phyloP scores from a whole-genome alignment of 2,113 vertebrate genomes.

The Setophaga coronata region DNA sequence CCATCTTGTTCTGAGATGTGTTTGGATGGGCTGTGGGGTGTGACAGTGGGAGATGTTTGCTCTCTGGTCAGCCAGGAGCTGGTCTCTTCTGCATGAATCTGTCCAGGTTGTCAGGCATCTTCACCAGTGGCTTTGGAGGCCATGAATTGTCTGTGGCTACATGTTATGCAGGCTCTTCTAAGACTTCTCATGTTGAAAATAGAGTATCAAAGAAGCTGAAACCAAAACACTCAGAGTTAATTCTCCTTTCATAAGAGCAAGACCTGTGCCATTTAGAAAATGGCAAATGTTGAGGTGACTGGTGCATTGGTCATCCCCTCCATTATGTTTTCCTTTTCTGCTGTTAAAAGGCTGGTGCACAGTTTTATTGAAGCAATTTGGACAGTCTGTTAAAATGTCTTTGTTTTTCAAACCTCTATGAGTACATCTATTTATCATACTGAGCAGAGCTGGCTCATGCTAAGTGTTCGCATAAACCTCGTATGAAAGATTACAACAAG shows the following conservation, averaged over 20 bases:
- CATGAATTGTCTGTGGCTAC: rapidly evolving
- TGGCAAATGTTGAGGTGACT: background rate
- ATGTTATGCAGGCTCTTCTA: background rate
- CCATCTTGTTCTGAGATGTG: background rate
- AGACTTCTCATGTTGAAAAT: background rate
- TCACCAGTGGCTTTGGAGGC: background rate
- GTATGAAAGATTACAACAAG: background rate
- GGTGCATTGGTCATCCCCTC: background rate
- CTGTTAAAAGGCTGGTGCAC: background rate
- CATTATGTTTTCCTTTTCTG: background rate
- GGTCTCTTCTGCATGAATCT: background rate
- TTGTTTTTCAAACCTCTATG: background rate
- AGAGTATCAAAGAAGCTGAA: background rate
- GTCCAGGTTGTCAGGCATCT: background rate
- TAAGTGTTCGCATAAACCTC: background rate
- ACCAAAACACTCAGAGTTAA: background rate
- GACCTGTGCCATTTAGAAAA: background rate
- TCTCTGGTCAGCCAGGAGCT: background rate
- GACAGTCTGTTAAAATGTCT: background rate
- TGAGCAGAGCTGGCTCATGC: background rate
- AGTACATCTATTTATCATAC: background rate
- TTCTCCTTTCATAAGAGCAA: background rate
- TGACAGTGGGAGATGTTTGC: background rate
- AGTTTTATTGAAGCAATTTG: background rate
- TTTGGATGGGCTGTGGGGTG: background rate